Conservation (phyloP, 2,113 vertebrate species). For the Neoarius graeffei region DNA sequence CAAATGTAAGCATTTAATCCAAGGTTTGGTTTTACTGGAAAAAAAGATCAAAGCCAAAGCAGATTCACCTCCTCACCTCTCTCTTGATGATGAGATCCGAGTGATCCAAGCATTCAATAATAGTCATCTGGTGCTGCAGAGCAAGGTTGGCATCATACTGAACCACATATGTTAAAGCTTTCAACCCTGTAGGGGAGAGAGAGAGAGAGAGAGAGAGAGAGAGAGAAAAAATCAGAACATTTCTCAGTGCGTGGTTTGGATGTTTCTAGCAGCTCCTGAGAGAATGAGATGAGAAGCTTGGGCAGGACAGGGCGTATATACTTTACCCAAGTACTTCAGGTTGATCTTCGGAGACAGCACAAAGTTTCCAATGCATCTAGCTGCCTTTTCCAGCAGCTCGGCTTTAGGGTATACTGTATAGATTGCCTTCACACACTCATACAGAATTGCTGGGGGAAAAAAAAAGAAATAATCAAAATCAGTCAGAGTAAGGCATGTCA, state of each 20-base stretch:
- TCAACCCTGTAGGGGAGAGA: conserved; percentile 78
- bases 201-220: neutral
- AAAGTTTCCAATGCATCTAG: conserved; percentile 96
- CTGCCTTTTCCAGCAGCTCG: conserved; percentile 92
- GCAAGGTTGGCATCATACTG: conserved; percentile 93
- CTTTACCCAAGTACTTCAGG: conserved; percentile 95
- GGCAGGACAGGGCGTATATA: neutral
- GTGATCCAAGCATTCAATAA: conserved; percentile 96
- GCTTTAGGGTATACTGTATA: conserved; percentile 92
- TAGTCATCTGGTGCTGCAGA: conserved; percentile 96
- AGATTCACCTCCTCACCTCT: conserved; percentile 74
- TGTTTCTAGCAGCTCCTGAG: neutral
- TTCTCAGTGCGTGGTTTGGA: neutral
- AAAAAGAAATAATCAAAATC: neutral
- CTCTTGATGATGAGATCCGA: conserved; percentile 93
- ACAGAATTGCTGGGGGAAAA: conserved; percentile 85
- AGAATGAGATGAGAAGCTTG: neutral
- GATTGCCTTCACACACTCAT: conserved; percentile 93
- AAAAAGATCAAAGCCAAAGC: neutral
- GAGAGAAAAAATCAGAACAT: neutral
- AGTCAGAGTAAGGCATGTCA: neutral
- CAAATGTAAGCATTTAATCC: neutral
- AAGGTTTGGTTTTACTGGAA: neutral
- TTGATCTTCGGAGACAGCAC: conserved; percentile 95
- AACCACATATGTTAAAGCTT: conserved; percentile 92